Percentiles rank a stretch among this genome's conserved stretches.
These are phyloP conservation scores for Liolophura sinensis DNA, from an alignment of 1,140 invertebrate genomes.

Conservation along the genomic window DNA sequence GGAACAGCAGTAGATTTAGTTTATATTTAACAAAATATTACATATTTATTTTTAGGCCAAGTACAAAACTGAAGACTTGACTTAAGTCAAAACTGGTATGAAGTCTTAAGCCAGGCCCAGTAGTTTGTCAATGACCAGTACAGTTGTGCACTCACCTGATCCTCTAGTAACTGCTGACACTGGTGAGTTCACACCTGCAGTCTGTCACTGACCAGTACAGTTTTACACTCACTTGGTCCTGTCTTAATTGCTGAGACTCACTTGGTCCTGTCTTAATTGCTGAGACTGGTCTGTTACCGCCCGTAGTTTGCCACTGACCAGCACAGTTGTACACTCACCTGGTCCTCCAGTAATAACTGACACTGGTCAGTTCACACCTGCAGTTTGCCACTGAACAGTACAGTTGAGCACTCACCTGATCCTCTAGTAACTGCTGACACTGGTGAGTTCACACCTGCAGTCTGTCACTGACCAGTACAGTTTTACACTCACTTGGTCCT, in stretches of 20 bases:
- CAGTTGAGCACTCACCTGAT: conserved; percentile 28
- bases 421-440: conserved; percentile 19
- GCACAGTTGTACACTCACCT: conserved; percentile 17
- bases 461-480: too few relatives aligned
- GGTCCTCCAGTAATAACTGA: too few relatives aligned
- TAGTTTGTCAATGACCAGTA: conserved; percentile 15
- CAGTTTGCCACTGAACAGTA: conserved; percentile 15
- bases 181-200: conserved; percentile 15
- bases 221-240: conserved; percentile 26
- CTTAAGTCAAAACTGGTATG: too few relatives aligned
- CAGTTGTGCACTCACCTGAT: conserved; percentile 28
- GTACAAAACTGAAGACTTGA: too few relatives aligned
- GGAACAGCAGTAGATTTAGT: too few relatives aligned
- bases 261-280: conserved; percentile 20
- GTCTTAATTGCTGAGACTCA: conserved; percentile 18
- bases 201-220: too few relatives aligned
- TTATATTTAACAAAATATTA: too few relatives aligned
- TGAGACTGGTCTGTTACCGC: conserved; percentile 19
- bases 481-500: conserved; percentile 26
- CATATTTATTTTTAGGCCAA: too few relatives aligned
- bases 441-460: conserved; percentile 15
- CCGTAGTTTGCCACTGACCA: conserved; percentile 10
- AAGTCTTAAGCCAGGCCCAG: conserved; percentile 17
- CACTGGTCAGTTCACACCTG: too few relatives aligned
- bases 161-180: conserved; percentile 19